Conservation (phyloP, 2,797 vertebrate genomes). For the Mus minutoides region DNA sequence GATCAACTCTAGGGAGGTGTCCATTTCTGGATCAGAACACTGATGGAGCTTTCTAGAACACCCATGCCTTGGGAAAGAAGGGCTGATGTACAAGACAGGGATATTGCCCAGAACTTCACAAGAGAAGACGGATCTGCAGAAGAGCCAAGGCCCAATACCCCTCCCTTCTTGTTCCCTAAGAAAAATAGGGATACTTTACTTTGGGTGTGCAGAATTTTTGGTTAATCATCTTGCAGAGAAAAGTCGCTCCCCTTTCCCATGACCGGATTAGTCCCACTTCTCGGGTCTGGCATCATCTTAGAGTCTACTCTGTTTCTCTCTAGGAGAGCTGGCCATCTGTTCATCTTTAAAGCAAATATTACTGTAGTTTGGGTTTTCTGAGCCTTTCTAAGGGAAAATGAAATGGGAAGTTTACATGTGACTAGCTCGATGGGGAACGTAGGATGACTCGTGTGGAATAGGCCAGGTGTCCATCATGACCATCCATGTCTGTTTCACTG, state of each 20-base stretch:
- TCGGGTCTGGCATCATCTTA: neutral
- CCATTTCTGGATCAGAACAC: neutral
- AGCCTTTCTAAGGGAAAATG: neutral
- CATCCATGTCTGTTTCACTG: too few relatives aligned
- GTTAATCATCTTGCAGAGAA: slow-evolving; percentile 31
- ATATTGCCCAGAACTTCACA: neutral
- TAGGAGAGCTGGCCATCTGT: neutral
- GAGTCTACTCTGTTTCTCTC: slow-evolving; percentile 14
- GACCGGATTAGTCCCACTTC: neutral
- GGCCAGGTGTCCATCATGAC: neutral
- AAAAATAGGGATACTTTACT: neutral
- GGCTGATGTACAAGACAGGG: neutral
- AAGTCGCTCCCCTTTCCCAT: neutral
- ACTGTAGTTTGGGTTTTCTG: neutral
- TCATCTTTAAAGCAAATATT: slow-evolving; percentile 24
- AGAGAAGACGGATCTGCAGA: neutral
- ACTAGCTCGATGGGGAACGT: neutral
- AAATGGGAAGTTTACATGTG: neutral
- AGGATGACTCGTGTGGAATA: fast-evolving
- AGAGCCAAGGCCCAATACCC: neutral
- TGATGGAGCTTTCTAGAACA: neutral
- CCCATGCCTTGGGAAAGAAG: neutral
- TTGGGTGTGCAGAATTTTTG: neutral
- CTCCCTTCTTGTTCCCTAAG: neutral
- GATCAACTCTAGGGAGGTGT: neutral